These are phyloP conservation scores for Pipistrellus pygmaeus DNA, from an alignment of 2,797 vertebrate genomes.

Conservation along the genomic window DNA sequence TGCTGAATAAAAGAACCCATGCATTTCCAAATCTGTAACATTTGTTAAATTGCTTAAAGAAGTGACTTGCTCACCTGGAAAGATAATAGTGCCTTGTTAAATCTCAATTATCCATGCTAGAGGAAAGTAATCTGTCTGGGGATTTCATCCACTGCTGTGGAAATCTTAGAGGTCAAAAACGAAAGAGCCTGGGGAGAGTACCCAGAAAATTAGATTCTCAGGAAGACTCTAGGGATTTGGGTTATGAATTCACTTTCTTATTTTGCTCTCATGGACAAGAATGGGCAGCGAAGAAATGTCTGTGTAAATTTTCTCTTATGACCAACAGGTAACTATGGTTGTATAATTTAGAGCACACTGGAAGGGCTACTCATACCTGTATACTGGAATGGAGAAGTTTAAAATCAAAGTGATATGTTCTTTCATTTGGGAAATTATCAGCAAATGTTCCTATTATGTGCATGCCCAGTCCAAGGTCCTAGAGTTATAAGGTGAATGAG, in stretches of 20 bases:
- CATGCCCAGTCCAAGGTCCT: accelerated
- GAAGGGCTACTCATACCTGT: not conserved
- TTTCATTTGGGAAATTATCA: not conserved
- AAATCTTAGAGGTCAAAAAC: constrained; percentile 48
- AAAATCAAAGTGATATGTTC: not conserved
- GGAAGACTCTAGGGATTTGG: not conserved
- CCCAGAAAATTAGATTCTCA: constrained; percentile 65
- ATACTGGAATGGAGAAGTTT: not conserved
- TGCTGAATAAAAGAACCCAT: not conserved
- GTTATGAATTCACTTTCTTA: constrained; percentile 13
- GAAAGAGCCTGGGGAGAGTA: not conserved
- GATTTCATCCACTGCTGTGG: not conserved
- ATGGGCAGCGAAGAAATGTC: not conserved
- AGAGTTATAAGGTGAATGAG: not conserved
- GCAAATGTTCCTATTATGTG: not conserved
- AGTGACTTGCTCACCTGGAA: constrained; percentile 60
- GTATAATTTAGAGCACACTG: not conserved
- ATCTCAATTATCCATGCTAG: constrained; percentile 48
- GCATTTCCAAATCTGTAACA: constrained; percentile 5
- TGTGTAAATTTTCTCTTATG: not conserved
- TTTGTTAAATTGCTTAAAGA: constrained; percentile 56
- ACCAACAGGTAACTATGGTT: not conserved
- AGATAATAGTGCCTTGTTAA: constrained; percentile 40
- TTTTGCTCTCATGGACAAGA: constrained; percentile 2
- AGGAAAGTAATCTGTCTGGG: constrained; percentile 32